Percentiles rank a stretch among this genome's conserved stretches.
These are phyloP conservation scores for Schlechtendalia chinensis DNA, from an alignment of 1,140 invertebrate genomes.

Conservation along the genomic window DNA sequence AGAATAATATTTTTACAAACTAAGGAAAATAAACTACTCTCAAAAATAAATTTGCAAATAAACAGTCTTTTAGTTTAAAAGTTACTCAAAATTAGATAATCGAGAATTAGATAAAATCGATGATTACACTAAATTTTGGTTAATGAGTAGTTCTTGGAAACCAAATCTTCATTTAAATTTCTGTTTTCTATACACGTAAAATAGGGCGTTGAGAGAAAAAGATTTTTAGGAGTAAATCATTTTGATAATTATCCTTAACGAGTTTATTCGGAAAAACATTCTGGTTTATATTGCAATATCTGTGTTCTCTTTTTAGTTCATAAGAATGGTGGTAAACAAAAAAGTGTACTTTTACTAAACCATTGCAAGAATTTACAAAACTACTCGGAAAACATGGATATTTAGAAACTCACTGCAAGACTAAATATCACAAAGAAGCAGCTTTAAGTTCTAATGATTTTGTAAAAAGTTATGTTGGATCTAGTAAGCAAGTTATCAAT, in stretches of 20 bases:
- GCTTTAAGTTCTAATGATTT: neutral
- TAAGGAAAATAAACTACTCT: too few relatives aligned
- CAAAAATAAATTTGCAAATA: too few relatives aligned
- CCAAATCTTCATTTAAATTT: too few relatives aligned
- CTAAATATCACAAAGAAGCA: neutral
- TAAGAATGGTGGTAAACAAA: slow-evolving; percentile 1
- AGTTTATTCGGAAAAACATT: too few relatives aligned
- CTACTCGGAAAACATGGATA: neutral
- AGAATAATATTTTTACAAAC: too few relatives aligned
- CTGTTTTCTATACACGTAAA: too few relatives aligned
- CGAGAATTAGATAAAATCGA: too few relatives aligned
- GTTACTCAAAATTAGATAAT: too few relatives aligned
- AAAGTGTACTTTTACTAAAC: neutral
- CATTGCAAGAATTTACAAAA: neutral
- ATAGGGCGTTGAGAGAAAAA: too few relatives aligned
- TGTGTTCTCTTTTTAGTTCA: neutral
- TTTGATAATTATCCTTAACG: slow-evolving; percentile 12
- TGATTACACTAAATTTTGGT: too few relatives aligned
- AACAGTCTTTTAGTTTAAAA: too few relatives aligned
- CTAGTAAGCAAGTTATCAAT: neutral
- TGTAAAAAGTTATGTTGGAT: neutral
- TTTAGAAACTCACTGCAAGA: neutral
- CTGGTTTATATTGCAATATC: neutral
- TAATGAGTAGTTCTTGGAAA: too few relatives aligned
- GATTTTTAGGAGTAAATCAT: neutral